Evolutionary conservation across 2,888 invertebrate genomes (phyloP), one percentile per base, ranked within the genome.

Genomic region (Drosophila meridiana): DNA sequence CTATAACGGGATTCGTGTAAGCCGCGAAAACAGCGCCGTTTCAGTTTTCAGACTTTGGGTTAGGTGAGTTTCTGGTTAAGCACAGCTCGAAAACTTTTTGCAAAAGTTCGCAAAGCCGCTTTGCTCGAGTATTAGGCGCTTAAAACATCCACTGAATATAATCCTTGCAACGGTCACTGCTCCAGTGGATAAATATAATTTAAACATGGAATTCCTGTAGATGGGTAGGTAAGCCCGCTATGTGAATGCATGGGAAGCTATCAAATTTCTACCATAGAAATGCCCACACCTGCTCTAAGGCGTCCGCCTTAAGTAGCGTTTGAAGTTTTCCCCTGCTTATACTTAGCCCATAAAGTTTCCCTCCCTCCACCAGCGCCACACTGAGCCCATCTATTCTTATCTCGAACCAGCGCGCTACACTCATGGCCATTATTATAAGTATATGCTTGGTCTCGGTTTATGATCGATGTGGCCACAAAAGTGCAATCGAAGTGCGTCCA

Each of bases 381-480:
- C 11, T 9, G 36, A 55, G 43, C 61, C 62, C 62, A 68, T 61
- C 56, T 47, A 53, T 60, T 60, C 48, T 52, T 53, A 69, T 63
- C 56, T 47, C 3, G 28, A 6, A 40, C 36, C 72, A 36, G 32
- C 50, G 52, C 62, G 78, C 20, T 59, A 28, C 66, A 60, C 42
- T 43, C 14, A 50, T n/a, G 50, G 59, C 52, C 67, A 73, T 78
- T 48, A 57, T 38, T 30, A 50, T 45, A 55, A 59, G 64, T 52
- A 45, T 57, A 62, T 57, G 28, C 52, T 63, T 56, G 58, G 45
- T 43, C 38, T 48, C 14, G 40, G 73, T 89, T 84, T 84, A 84
- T 87, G 84, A 87, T 81, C 84, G 62, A 86, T 81, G 82, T 56
- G 69, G 63, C 60, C 83, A 62, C 81, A 65, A 52, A 78, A 78